A percentile compares a stretch with the other conserved stretches of the same genome.
Conservation (phyloP, 2,113 vertebrate species). For the Zingel zingel region DNA sequence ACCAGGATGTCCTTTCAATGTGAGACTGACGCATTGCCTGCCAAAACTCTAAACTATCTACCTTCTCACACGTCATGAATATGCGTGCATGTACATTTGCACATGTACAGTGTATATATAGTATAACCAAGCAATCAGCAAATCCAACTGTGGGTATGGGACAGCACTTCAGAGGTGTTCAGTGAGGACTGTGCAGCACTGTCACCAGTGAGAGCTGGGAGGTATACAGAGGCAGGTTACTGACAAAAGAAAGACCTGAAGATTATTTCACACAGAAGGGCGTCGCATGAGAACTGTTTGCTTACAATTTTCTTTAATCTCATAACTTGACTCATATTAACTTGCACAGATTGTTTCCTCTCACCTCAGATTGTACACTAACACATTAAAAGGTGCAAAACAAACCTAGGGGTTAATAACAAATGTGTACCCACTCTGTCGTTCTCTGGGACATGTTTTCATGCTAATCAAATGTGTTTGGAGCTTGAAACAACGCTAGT, state of each 20-base stretch:
- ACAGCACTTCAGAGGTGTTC: constrained; percentile 50
- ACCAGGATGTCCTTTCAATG: constrained; percentile 46
- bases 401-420: too few species aligned
- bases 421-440: too few species aligned
- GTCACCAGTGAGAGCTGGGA: constrained; percentile 12
- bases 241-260: constrained; percentile 3
- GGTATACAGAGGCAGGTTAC: constrained; percentile 28
- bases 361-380: not conserved
- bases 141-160: constrained; percentile 21
- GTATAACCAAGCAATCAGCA: constrained; percentile 52
- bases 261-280: too few species aligned
- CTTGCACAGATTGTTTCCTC: not conserved
- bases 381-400: not conserved
- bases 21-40: not conserved
- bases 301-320: not conserved
- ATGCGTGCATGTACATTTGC: not conserved
- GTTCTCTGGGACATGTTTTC: too few species aligned
- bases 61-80: constrained; percentile 23
- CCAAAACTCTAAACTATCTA: constrained; percentile 32
- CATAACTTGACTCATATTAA: not conserved
- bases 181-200: constrained; percentile 1
- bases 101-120: constrained; percentile 24
- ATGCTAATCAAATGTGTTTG: too few species aligned
- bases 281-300: constrained; percentile 2
- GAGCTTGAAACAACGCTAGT: too few species aligned